Evolutionary conservation across 2,888 invertebrate genomes (phyloP).

Genomic region (Tinea trinotella): DNA sequence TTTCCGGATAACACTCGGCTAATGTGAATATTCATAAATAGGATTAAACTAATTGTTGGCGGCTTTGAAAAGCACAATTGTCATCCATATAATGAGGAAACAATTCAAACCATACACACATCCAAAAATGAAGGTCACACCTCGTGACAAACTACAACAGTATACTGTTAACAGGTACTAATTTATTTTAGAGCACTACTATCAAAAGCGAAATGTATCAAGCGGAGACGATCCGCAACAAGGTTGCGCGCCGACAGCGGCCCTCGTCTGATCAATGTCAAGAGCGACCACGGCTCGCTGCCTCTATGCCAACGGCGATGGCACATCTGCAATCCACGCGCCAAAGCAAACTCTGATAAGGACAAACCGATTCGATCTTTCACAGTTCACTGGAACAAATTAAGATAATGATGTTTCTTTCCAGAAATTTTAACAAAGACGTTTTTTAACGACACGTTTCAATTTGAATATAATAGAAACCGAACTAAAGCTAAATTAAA

Average conservation of each 20-base stretch:
- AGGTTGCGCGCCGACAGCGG: slow-evolving; percentile 13
- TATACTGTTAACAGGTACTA: not conserved
- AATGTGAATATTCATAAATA: slow-evolving; percentile 47
- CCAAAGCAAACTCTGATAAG: not conserved
- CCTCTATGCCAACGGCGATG: not conserved
- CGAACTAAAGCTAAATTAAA: not conserved
- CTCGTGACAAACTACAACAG: not conserved
- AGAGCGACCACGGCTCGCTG: slow-evolving; percentile 15
- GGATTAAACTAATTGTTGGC: slow-evolving; percentile 31
- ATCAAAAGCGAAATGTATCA: slow-evolving; percentile 14
- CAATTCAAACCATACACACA: slow-evolving; percentile 13
- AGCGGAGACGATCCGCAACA: slow-evolving; percentile 10
- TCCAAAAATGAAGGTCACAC: not conserved
- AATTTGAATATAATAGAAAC: not conserved
- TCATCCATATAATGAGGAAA: slow-evolving; percentile 21
- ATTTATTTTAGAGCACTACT: slow-evolving; percentile 1
- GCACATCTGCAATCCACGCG: not conserved
- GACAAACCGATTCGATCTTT: slow-evolving; percentile 3
- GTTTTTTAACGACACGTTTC: not conserved
- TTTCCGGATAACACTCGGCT: slow-evolving; percentile 45
- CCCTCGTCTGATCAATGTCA: slow-evolving; percentile 13
- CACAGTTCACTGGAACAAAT: slow-evolving; percentile 15
- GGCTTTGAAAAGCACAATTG: slow-evolving; percentile 35
- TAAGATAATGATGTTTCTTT: not conserved
- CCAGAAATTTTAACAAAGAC: not conserved